Base-by-base conservation (phyloP, 2,888 invertebrate genomes). In the Ophioninae sp. region DNA sequence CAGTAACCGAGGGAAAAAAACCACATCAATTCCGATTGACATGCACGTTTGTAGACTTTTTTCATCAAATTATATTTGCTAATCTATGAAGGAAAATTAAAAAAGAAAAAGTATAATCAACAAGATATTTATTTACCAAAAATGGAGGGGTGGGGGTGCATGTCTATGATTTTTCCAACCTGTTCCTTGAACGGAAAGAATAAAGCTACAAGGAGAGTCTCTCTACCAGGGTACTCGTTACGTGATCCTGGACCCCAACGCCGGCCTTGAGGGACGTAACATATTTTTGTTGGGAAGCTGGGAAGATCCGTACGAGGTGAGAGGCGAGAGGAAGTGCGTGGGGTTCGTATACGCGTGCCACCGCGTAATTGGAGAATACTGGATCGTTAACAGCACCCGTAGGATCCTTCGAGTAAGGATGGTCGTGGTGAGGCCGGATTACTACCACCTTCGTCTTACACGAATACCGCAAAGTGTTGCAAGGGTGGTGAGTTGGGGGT, bases 291-390 rank as follows among this genome's bases (percentile, higher is more conserved):
- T 10, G 10, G 39, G 37, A 13, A 58, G 71, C 56, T 20, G 58
- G 20, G 51, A 41, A 77, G 81, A 76, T 61, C 65, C 65, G 61
- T 37, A 51, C 6, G 17, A 51, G 51, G 13, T 17, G 51, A 51
- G 51, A 51, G 51, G 51, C 51, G 51, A 51, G 13, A 51, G 13
- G 51, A 51, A 51, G 17, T 17, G 51, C 51, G 51, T 17, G 51
- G 17, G 17, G 17, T 17, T 51, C 76, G 65, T 81, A 61, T 81
- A 77, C 76, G 79, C 79, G 79, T 76, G 74, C 75, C 63, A 82
- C 69, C 74, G 71, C 79, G 79, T 82, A 78, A 80, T 83, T 83
- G 74, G 73, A 84, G 74, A 74, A 71, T 80, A 80, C 81, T 78
- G 68, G 37, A 61, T 78, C 69, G 81, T 81, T 84, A 84, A 80